phyloP scores from a whole-genome alignment of 2,113 vertebrate species.

The Eolophus roseicapilla region DNA sequence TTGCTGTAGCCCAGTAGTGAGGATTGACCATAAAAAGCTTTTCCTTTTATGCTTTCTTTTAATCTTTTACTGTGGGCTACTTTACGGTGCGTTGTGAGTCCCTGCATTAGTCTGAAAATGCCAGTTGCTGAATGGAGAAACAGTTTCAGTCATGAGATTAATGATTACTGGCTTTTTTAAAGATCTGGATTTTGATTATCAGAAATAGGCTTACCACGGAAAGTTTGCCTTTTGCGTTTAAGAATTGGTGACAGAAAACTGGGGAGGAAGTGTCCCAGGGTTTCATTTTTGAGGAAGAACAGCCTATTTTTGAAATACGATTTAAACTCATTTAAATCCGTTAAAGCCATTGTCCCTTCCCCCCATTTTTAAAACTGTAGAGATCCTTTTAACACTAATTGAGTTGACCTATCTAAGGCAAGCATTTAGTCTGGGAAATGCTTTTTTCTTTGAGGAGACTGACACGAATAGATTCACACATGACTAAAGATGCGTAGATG shows the following conservation, averaged over 20 bases:
- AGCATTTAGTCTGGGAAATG: not conserved
- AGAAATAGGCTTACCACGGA: not conserved
- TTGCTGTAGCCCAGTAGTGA: not conserved
- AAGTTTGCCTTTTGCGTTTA: not conserved
- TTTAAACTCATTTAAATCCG: not conserved
- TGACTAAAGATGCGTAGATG: not conserved
- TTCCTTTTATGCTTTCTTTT: not conserved
- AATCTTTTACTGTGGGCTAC: not conserved
- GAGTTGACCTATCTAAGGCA: not conserved
- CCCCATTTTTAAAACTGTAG: not conserved
- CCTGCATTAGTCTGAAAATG: not conserved
- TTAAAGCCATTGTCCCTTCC: not conserved
- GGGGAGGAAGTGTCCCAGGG: not conserved
- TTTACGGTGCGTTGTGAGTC: not conserved
- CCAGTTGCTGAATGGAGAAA: not conserved
- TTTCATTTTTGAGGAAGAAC: not conserved
- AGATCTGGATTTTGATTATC: not conserved
- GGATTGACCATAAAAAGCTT: not conserved
- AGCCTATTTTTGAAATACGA: not conserved
- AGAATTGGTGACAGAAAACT: not conserved
- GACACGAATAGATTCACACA: too few species aligned
- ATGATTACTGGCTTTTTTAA: not conserved
- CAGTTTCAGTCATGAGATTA: not conserved
- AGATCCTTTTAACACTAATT: not conserved
- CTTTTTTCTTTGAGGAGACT: not conserved